A percentile compares a stretch with the other conserved stretches of the same genome.
Evolutionary conservation across 2,797 vertebrate species (phyloP).

Genomic region (Trematomus bernacchii): DNA sequence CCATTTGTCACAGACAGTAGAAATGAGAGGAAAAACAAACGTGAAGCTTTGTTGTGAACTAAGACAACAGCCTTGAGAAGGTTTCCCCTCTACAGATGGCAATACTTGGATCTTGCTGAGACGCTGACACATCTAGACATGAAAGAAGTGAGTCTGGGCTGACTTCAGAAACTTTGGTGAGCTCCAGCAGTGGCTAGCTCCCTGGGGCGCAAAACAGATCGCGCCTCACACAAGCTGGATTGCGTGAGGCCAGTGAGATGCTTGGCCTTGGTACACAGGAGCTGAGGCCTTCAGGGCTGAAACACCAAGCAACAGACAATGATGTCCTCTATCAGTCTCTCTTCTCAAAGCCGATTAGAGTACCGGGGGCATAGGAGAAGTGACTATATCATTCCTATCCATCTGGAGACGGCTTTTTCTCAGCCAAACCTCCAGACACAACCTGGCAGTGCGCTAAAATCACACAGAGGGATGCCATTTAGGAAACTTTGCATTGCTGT

Average conservation of each 20-base stretch:
- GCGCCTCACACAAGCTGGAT: conserved; percentile 67
- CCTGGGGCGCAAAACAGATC: conserved; percentile 59
- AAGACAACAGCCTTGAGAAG: conserved; percentile 41
- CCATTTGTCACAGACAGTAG: conserved; percentile 40
- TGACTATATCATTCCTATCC: conserved; percentile 74
- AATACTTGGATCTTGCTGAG: conserved; percentile 43
- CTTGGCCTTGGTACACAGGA: conserved; percentile 79
- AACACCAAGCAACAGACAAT: conserved; percentile 73
- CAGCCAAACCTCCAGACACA: conserved; percentile 69
- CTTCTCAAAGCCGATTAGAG: conserved; percentile 78
- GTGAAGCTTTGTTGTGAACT: conserved; percentile 40
- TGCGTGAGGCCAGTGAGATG: conserved; percentile 67
- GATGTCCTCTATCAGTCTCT: conserved; percentile 69
- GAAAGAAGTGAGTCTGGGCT: conserved; percentile 67
- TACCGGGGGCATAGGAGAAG: conserved; percentile 62
- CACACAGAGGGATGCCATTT: conserved; percentile 40
- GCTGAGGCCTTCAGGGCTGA: conserved; percentile 69
- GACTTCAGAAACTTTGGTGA: conserved; percentile 74
- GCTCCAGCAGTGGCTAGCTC: conserved; percentile 60
- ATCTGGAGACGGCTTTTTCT: conserved; percentile 70
- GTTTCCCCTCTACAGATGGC: conserved; percentile 31
- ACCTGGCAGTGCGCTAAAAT: conserved; percentile 61
- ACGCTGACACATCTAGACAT: conserved; percentile 65
- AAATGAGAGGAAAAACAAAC: conserved; percentile 53
- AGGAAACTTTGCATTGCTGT: conserved; percentile 52